Conservation (phyloP, 2,888 invertebrate genomes). For the Amphimallon solstitiale region DNA sequence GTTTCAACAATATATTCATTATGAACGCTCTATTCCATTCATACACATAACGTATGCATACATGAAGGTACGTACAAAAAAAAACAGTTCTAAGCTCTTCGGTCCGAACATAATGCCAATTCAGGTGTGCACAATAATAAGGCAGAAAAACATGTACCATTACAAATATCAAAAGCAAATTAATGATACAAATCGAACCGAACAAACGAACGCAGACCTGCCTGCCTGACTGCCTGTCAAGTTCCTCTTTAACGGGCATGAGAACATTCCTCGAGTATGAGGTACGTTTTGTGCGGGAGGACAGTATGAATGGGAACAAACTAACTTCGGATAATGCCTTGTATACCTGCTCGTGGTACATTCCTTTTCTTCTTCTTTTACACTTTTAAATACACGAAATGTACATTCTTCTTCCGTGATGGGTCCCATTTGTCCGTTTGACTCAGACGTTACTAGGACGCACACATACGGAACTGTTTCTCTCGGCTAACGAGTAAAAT, state of each 20-base stretch:
- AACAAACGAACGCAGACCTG: constrained; percentile 39
- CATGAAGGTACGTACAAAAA: not conserved
- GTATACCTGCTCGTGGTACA: constrained; percentile 32
- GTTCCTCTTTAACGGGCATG: constrained; percentile 43
- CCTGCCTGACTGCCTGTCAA: constrained; percentile 27
- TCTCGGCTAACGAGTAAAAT: constrained; percentile 22
- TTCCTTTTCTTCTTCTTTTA: constrained; percentile 29
- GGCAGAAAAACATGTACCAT: constrained; percentile 36
- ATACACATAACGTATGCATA: not conserved
- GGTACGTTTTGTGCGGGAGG: constrained; percentile 43
- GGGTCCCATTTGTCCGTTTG: constrained; percentile 20
- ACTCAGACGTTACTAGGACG: not conserved
- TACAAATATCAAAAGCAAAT: constrained; percentile 42
- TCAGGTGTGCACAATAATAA: constrained; percentile 36
- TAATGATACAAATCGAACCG: constrained; percentile 45
- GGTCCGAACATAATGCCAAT: constrained; percentile 33
- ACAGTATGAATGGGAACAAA: constrained; percentile 39
- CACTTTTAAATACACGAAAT: constrained; percentile 15
- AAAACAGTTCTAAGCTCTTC: constrained; percentile 5
- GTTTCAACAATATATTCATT: constrained; percentile 17
- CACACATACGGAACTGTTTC: constrained; percentile 16
- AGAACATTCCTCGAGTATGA: constrained; percentile 42
- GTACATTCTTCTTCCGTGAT: constrained; percentile 17
- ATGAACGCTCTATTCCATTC: not conserved
- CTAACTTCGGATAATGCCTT: constrained; percentile 37